Percentiles rank a stretch among this genome's conserved stretches.
These are phyloP conservation scores for Oegoconia quadripuncta DNA, from an alignment of 2,888 invertebrate genomes.

Conservation along the genomic window DNA sequence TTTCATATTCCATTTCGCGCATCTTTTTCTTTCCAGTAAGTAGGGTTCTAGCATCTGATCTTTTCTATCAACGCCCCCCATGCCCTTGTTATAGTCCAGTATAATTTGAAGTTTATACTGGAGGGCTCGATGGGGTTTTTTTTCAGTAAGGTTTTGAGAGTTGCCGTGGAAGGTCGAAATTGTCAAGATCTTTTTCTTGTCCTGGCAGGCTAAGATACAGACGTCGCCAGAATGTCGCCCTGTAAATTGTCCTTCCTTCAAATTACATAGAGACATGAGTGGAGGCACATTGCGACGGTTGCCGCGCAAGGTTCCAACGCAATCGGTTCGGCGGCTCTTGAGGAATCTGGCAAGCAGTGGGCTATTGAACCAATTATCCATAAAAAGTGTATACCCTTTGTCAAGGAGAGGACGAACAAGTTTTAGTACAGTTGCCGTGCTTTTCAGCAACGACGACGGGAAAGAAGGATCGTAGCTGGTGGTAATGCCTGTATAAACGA, in stretches of 20 bases:
- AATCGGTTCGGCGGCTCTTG: too few species aligned
- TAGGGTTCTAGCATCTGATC: constrained; percentile 10
- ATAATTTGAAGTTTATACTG: constrained; percentile 3
- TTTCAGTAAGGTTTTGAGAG: neutral
- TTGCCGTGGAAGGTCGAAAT: neutral
- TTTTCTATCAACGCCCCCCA: constrained; percentile 3
- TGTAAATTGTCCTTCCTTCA: neutral
- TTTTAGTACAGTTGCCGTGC: too few species aligned
- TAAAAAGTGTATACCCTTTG: too few species aligned
- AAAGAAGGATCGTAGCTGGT: neutral
- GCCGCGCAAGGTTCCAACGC: too few species aligned
- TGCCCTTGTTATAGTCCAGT: constrained; percentile 8
- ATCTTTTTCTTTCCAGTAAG: constrained; percentile 18
- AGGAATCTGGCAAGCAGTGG: too few species aligned
- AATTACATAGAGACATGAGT: neutral
- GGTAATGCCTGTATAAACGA: constrained; percentile 14
- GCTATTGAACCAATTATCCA: too few species aligned
- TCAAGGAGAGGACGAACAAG: too few species aligned
- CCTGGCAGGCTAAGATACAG: neutral
- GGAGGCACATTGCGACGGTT: constrained; percentile 9
- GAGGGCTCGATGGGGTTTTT: too few species aligned
- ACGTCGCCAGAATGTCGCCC: neutral
- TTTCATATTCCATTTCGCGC: too few species aligned
- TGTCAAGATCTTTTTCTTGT: neutral
- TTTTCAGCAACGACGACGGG: too few species aligned